These are phyloP conservation scores for Caerostris darwini DNA, from an alignment of 1,140 invertebrate species.

Conservation along the genomic window DNA sequence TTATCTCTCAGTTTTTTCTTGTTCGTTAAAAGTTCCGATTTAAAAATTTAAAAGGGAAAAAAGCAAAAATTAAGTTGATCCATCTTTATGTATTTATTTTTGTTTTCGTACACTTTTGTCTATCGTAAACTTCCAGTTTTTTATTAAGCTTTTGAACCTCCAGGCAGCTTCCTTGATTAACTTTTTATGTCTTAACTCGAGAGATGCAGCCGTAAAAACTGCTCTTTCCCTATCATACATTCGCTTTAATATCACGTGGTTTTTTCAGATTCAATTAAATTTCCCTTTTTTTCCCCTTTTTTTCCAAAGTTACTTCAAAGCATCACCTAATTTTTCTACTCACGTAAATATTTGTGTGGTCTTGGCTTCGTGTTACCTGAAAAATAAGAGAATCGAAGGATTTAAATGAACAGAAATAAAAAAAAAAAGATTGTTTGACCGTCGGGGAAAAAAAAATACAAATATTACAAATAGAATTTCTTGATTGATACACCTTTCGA, in stretches of 20 bases:
- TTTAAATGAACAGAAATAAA: not conserved
- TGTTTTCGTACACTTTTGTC: not conserved
- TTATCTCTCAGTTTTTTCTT: not conserved
- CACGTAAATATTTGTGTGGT: not conserved
- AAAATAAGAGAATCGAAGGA: not conserved
- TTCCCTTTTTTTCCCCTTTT: not conserved
- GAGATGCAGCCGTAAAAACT: slow-evolving; percentile 20
- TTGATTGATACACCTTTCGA: slow-evolving; percentile 46
- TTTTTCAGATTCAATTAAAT: slow-evolving; percentile 63
- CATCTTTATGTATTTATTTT: not conserved
- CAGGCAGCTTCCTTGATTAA: slow-evolving; percentile 47
- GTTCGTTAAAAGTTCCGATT: not conserved
- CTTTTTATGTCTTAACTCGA: slow-evolving; percentile 42
- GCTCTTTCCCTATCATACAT: slow-evolving; percentile 61
- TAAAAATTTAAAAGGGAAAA: not conserved
- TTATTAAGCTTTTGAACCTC: not conserved
- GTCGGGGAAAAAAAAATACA: slow-evolving; percentile 17
- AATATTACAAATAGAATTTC: slow-evolving; percentile 38
- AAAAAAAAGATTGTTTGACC: slow-evolving; percentile 2
- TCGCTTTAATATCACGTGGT: not conserved
- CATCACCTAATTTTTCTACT: not conserved
- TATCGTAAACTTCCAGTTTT: not conserved
- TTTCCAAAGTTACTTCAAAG: not conserved
- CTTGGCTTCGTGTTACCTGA: not conserved
- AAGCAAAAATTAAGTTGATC: not conserved